These are phyloP conservation scores for Micromussa lordhowensis DNA, from an alignment of 92 coral and sea anemone genomes.

Conservation along the genomic window DNA sequence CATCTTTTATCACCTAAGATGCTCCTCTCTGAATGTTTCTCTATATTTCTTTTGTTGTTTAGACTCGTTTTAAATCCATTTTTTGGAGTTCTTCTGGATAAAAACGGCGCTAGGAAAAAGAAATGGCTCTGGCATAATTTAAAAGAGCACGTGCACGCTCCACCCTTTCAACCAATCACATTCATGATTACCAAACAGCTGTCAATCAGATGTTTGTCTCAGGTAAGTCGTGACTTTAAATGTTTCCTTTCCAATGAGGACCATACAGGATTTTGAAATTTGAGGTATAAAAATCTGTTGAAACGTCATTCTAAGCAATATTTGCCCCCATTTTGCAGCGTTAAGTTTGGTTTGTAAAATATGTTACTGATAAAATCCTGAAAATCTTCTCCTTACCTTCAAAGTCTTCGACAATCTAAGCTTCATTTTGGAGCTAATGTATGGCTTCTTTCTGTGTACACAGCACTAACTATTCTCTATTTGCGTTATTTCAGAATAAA, in stretches of 20 bases:
- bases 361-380: background rate
- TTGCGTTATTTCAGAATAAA: constrained; percentile 70
- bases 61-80: constrained; percentile 92
- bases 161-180: constrained; percentile 99
- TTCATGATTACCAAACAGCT: constrained; percentile 85
- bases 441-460: background rate
- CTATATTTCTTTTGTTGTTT: background rate
- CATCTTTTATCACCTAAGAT: background rate
- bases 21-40: background rate
- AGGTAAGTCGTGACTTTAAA: constrained; percentile 64
- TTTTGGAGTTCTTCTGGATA: constrained; percentile 90
- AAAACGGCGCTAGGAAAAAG: constrained; percentile 83
- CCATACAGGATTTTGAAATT: background rate
- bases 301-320: no score
- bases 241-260: background rate
- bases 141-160: constrained; percentile 93
- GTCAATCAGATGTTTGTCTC: constrained; percentile 91
- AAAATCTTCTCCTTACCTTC: no score
- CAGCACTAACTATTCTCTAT: background rate
- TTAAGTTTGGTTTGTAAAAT: background rate
- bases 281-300: no score
- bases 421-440: background rate
- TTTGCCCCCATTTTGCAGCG: background rate
- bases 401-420: background rate
- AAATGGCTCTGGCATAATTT: constrained; percentile 94